Conservation (phyloP, 2,888 invertebrate species). For the Gerosis bhagava region DNA sequence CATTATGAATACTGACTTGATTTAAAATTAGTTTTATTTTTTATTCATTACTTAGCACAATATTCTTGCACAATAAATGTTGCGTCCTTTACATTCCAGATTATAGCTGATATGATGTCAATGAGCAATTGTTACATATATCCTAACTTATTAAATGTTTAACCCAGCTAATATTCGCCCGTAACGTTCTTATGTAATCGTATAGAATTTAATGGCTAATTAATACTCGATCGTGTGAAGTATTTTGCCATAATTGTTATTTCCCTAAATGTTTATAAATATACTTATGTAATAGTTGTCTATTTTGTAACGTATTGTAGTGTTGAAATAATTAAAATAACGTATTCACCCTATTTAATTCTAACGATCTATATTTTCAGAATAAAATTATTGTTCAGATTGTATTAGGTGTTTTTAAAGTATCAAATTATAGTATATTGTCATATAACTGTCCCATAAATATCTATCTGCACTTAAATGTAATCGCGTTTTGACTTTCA, state of each 20-base stretch:
- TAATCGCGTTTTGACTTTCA: slow-evolving; percentile 14
- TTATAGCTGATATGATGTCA: slow-evolving; percentile 21
- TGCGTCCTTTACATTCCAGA: slow-evolving; percentile 40
- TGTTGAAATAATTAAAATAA: slow-evolving; percentile 1
- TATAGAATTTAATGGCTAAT: slow-evolving; percentile 17
- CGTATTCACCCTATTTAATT: slow-evolving; percentile 2
- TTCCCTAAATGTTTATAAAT: slow-evolving; percentile 19
- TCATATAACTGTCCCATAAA: background rate
- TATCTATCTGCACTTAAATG: slow-evolving; percentile 15
- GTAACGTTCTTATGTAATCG: slow-evolving; percentile 15
- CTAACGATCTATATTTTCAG: slow-evolving; percentile 13
- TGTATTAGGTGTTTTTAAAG: slow-evolving; percentile 7
- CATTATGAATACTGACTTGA: too few species aligned
- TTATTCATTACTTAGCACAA: slow-evolving; percentile 31
- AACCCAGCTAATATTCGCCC: slow-evolving; percentile 13
- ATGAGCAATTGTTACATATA: slow-evolving; percentile 23
- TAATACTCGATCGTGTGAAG: slow-evolving; percentile 8
- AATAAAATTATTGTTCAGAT: slow-evolving; percentile 1
- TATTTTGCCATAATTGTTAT: slow-evolving; percentile 12
- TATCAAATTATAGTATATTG: slow-evolving; percentile 2
- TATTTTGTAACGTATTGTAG: slow-evolving; percentile 16
- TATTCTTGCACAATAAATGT: slow-evolving; percentile 37
- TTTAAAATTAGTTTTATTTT: slow-evolving; percentile 25
- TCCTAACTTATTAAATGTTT: slow-evolving; percentile 9
- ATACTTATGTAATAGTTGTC: slow-evolving; percentile 9